Evolutionary conservation across 2,797 vertebrate genomes (phyloP).

Genomic region (Orestias chungarensis): DNA sequence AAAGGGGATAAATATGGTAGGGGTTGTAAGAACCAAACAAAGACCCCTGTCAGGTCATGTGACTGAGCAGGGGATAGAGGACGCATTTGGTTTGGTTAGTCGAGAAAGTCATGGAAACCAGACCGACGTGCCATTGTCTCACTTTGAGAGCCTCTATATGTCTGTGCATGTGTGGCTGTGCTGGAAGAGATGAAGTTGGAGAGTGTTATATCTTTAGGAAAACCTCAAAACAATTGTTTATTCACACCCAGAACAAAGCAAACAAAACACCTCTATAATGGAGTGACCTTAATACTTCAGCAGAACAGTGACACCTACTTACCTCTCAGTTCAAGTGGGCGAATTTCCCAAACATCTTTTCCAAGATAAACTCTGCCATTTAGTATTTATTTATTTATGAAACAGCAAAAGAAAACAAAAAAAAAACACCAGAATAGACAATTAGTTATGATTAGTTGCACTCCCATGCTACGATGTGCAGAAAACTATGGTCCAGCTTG

Average conservation of each 20-base stretch:
- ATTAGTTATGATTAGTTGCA: slow-evolving; percentile 26
- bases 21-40: slow-evolving; percentile 56
- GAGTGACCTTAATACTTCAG: slow-evolving; percentile 67
- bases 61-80: slow-evolving; percentile 59
- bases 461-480: slow-evolving; percentile 43
- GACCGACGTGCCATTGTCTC: slow-evolving; percentile 66
- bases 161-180: slow-evolving; percentile 29
- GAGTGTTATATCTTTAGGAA: slow-evolving; percentile 44
- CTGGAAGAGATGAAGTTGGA: slow-evolving; percentile 38
- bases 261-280: slow-evolving; percentile 61
- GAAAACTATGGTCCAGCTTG: slow-evolving; percentile 38
- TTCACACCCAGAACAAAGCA: slow-evolving; percentile 62
- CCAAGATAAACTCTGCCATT: slow-evolving; percentile 39
- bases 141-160: slow-evolving; percentile 20
- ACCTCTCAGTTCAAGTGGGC: slow-evolving; percentile 51
- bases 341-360: slow-evolving; percentile 52
- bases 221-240: slow-evolving; percentile 58
- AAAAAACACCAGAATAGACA: slow-evolving; percentile 9
- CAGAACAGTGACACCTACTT: too few species aligned
- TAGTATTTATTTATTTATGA: slow-evolving; percentile 50
- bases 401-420: slow-evolving; percentile 19
- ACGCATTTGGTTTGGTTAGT: slow-evolving; percentile 57
- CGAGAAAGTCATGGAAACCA: slow-evolving; percentile 70
- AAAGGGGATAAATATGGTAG: slow-evolving; percentile 17
- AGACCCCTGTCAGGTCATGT: slow-evolving; percentile 53